phyloP scores from a whole-genome alignment of 2,888 invertebrate genomes.

The Gastracanthus pulcherrimus region DNA sequence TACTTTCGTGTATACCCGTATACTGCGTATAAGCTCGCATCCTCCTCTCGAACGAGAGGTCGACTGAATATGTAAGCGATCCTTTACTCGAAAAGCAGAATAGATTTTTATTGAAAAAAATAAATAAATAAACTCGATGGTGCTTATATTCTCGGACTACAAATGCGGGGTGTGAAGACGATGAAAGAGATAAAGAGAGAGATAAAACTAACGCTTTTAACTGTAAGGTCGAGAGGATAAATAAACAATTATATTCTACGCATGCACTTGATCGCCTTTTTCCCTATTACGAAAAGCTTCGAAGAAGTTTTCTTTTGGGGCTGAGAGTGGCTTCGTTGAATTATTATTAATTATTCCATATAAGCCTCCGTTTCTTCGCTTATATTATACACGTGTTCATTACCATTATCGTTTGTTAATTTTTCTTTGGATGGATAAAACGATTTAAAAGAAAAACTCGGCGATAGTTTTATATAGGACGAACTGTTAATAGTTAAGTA shows the following conservation, averaged over 20 bases:
- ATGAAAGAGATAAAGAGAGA: neutral
- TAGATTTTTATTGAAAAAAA: constrained; percentile 48
- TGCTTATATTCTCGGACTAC: constrained; percentile 60
- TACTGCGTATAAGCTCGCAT: constrained; percentile 29
- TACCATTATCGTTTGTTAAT: neutral
- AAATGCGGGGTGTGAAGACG: constrained; percentile 1
- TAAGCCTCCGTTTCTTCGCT: neutral
- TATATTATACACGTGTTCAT: neutral
- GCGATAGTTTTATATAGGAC: constrained; percentile 12
- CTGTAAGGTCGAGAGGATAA: constrained; percentile 58
- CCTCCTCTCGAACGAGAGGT: constrained; percentile 35
- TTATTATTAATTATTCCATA: too few relatives aligned
- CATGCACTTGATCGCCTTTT: constrained; percentile 55
- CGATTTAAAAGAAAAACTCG: neutral
- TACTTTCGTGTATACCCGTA: constrained; percentile 47
- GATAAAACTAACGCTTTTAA: constrained; percentile 54
- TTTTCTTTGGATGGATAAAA: neutral
- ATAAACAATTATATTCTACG: constrained; percentile 64
- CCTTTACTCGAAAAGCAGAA: constrained; percentile 16
- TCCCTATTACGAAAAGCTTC: constrained; percentile 12
- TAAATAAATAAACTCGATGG: constrained; percentile 38
- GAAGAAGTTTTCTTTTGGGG: constrained; percentile 13
- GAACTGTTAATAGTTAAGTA: constrained; percentile 7
- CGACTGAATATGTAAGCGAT: constrained; percentile 49
- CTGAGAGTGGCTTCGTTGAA: neutral